phyloP scores from a whole-genome alignment of 2,797 vertebrate genomes.

The Podargus strigoides region DNA sequence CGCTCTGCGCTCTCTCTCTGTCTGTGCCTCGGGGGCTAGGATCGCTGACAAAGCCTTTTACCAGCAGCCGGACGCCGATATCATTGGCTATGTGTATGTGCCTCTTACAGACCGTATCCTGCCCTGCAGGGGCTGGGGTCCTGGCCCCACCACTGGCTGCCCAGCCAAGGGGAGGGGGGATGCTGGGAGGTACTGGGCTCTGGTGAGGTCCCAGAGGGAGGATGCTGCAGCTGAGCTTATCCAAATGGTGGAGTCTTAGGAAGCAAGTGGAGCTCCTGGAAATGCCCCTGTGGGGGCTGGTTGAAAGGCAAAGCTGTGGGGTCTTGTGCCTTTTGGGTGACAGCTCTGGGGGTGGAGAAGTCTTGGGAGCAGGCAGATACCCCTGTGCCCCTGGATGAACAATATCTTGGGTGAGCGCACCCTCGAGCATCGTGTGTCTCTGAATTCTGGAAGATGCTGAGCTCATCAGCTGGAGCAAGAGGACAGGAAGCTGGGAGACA shows the following conservation, averaged over 20 bases:
- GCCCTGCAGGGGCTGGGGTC: neutral
- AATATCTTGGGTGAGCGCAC: neutral
- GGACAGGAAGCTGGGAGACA: neutral
- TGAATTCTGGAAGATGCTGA: neutral
- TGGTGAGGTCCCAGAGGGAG: neutral
- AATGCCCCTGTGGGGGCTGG: neutral
- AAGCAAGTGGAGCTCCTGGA: neutral
- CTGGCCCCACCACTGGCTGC: neutral
- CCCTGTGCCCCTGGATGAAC: neutral
- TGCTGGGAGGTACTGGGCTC: neutral
- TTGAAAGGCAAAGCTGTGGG: neutral
- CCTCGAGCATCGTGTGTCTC: fast-evolving
- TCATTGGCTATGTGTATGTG: constrained; percentile 98
- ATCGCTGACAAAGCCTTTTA: constrained; percentile 99
- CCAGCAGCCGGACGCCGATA: constrained; percentile 97
- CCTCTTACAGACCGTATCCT: constrained; percentile 51
- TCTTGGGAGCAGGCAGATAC: neutral
- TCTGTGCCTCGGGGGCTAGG: constrained; percentile 74
- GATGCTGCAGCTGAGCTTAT: neutral
- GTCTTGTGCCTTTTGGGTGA: neutral
- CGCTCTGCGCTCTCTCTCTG: constrained; percentile 57
- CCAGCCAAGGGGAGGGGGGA: neutral
- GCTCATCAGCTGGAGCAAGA: neutral
- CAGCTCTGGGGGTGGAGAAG: neutral
- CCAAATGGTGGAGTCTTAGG: neutral